These are phyloP conservation scores for Phyllostomus hastatus DNA, from an alignment of 2,113 vertebrate genomes.

Conservation along the genomic window DNA sequence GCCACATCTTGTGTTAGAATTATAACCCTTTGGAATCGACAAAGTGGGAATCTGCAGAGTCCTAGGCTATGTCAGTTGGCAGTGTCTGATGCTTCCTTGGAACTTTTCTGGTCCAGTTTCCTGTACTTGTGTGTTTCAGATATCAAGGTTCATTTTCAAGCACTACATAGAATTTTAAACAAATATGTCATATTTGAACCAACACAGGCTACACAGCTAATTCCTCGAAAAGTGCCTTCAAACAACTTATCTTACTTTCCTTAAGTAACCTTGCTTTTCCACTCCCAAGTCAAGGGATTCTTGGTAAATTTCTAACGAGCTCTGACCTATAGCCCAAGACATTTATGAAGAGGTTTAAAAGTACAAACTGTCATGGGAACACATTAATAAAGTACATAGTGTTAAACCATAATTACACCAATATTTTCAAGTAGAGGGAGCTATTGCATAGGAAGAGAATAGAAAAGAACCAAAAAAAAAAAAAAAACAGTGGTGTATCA, in stretches of 20 bases:
- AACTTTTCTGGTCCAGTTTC: background rate
- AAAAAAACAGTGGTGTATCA: slow-evolving; percentile 14
- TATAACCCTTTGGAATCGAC: background rate
- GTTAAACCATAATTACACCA: slow-evolving; percentile 56
- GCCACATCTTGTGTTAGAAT: background rate
- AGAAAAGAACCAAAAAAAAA: background rate
- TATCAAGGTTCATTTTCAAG: background rate
- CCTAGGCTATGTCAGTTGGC: background rate
- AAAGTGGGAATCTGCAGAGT: background rate
- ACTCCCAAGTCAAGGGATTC: background rate
- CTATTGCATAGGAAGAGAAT: slow-evolving; percentile 81
- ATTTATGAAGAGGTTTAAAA: background rate
- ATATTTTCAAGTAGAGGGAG: slow-evolving; percentile 85
- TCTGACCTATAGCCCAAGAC: rapidly evolving
- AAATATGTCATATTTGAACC: background rate
- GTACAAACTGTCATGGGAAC: background rate
- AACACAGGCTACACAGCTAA: background rate
- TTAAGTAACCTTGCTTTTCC: background rate
- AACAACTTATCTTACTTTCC: background rate
- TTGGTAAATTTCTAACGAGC: background rate
- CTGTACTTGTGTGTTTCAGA: background rate
- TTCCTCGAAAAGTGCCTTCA: slow-evolving; percentile 2
- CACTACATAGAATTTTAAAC: background rate
- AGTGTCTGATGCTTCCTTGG: background rate
- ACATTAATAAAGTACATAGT: slow-evolving; percentile 5